Percentiles rank a stretch among this genome's conserved stretches.
Conservation (phyloP, 1,140 invertebrate species). For the Pogonomyrmex barbatus region DNA sequence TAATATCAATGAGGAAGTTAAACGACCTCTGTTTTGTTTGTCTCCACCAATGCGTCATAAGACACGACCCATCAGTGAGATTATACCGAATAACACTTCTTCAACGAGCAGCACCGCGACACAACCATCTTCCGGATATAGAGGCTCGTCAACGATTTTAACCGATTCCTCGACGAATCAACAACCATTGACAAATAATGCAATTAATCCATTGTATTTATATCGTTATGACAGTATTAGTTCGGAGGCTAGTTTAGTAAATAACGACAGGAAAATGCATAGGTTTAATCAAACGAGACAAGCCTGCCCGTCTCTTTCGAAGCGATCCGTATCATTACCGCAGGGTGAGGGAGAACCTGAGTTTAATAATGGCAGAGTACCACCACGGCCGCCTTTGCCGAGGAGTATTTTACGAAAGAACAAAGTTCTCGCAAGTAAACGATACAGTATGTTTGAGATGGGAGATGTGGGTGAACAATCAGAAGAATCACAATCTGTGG, state of each 20-base stretch:
- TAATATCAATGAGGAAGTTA: conserved; percentile 86
- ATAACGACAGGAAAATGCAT: conserved; percentile 85
- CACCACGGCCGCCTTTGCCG: conserved; percentile 90
- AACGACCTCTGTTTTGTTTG: conserved; percentile 89
- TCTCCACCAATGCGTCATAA: conserved; percentile 87
- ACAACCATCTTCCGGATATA: conserved; percentile 93
- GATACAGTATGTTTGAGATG: conserved; percentile 94
- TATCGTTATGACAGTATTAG: conserved; percentile 93
- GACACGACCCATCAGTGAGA: conserved; percentile 83
- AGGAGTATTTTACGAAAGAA: conserved; percentile 90
- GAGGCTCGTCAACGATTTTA: conserved; percentile 93
- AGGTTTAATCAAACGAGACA: conserved; percentile 82
- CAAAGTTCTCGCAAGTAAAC: conserved; percentile 87
- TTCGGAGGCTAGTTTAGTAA: conserved; percentile 88
- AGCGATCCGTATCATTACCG: conserved; percentile 89
- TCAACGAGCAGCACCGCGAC: conserved; percentile 92
- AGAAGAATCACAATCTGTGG: conserved; percentile 85
- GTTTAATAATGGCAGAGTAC: conserved; percentile 85
- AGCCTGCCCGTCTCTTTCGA: conserved; percentile 87
- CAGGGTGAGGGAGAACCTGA: conserved; percentile 86
- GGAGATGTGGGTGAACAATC: conserved; percentile 86
- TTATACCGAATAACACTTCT: conserved; percentile 88
- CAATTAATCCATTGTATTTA: conserved; percentile 91
- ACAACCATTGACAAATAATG: conserved; percentile 85
- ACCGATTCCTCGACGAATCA: conserved; percentile 90